These are phyloP conservation scores for Percopsis transmontana DNA, from an alignment of 2,113 vertebrate genomes.

Conservation along the genomic window DNA sequence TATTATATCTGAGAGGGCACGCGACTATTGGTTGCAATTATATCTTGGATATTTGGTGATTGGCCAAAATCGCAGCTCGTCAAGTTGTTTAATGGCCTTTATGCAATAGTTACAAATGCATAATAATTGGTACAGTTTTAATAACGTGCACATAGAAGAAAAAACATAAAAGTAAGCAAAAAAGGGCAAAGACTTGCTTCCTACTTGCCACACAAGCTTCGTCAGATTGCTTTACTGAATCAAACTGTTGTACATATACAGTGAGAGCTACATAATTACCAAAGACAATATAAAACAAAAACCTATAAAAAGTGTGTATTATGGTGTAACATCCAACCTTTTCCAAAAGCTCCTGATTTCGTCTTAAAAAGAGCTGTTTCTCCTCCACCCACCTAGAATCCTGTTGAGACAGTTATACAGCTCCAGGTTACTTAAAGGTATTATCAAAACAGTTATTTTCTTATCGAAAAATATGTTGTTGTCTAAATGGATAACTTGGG, in stretches of 20 bases:
- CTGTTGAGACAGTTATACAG: slow-evolving; percentile 69
- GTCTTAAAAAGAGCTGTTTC: slow-evolving; percentile 93
- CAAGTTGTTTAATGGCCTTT: too few species aligned
- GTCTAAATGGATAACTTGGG: too few species aligned
- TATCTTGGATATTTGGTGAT: background rate
- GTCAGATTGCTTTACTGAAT: background rate
- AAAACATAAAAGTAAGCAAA: background rate
- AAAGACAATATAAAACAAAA: background rate
- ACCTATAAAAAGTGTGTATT: background rate
- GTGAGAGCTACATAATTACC: background rate
- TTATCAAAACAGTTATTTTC: background rate
- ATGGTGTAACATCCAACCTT: slow-evolving; percentile 78
- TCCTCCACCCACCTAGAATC: slow-evolving; percentile 99
- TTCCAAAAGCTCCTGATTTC: slow-evolving; percentile 95
- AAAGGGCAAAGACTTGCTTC: background rate
- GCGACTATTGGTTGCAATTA: background rate
- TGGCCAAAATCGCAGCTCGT: too few species aligned
- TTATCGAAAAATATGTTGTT: background rate
- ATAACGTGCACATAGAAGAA: background rate
- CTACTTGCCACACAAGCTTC: background rate
- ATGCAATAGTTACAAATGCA: too few species aligned
- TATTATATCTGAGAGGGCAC: background rate
- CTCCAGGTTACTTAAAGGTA: background rate
- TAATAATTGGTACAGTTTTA: too few species aligned
- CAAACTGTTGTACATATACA: background rate